Evolutionary conservation across 2,797 vertebrate genomes (phyloP), one percentile per base, ranked within the genome.

Genomic region (Podarcis siculus): DNA sequence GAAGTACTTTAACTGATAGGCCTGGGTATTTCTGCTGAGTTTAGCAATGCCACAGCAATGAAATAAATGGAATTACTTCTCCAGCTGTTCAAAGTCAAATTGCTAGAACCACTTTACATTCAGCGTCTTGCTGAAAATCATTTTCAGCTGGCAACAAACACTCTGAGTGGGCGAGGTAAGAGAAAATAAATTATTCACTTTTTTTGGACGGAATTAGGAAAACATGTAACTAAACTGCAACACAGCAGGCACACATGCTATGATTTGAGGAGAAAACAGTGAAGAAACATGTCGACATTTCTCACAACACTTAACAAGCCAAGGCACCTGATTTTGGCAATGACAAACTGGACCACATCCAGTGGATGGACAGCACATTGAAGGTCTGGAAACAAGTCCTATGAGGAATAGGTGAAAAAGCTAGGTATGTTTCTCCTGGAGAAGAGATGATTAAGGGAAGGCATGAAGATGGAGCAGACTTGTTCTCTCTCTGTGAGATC

Each of bases 21-120:
- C 85, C 91, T 92, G 90, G 85, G 93, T 82, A 92, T 93, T 95
- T 95, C 83, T 95, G 93, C 91, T 95, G 93, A 95, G 90, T 90
- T 92, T 89, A 91, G 91, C 91, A 94, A 76, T 64, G 85, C 42
- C 42, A 82, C 72, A 90, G 49, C 86, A 93, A 91, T 94, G 90
- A 91, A 72, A 94, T 89, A 95, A 95, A 89, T 87, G 35, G 85
- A 95, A 92, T 94, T 95, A 82, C 55, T 93, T 90, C 91, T 93
- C 39, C 69, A 93, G 89, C 82, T 88, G 80, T 86, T 92, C 66
- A 76, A 90, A 87, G 89, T 89, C 90, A 89, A 93, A 95, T 93
- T 95, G 77, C 88, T 94, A 88, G 93, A 93, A 86, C 82, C 81
- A 89, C 81, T 93, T 94, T 86, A 91, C 6, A 45, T 7, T 69